Evolutionary conservation across 1,140 invertebrate species (phyloP).

Genomic region (Anadara kagoshimensis): DNA sequence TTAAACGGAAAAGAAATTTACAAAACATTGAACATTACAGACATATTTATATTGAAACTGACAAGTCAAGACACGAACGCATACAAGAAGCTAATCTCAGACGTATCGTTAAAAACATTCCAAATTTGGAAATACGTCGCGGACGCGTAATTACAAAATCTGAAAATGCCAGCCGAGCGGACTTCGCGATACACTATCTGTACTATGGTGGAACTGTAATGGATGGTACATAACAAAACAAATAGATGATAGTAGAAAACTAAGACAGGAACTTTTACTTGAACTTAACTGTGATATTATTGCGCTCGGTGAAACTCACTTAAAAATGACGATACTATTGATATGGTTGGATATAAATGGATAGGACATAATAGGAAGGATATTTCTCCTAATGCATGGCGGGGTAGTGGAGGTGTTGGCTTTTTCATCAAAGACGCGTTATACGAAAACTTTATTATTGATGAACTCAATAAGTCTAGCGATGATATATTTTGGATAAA

Average conservation of each 20-base stretch:
- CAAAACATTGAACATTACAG: constrained; percentile 1
- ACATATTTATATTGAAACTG: constrained; percentile 6
- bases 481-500: constrained; percentile 4
- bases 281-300: constrained; percentile 4
- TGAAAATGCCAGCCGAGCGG: not conserved
- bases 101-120: not conserved
- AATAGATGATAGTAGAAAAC: not conserved
- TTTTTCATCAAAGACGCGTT: not conserved
- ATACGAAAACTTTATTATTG: not conserved
- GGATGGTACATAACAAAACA: constrained; percentile 1
- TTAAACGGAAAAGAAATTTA: not conserved
- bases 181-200: not conserved
- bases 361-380: not conserved
- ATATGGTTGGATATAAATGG: not conserved
- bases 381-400: not conserved
- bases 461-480: not conserved
- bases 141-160: not conserved
- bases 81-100: constrained; percentile 7
- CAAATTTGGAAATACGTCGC: not conserved
- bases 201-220: constrained; percentile 1
- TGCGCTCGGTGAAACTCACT: constrained; percentile 3
- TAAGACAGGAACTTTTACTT: constrained; percentile 1
- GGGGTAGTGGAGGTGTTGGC: constrained; percentile 10
- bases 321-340: not conserved
- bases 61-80: constrained; percentile 5